Percentiles rank a stretch among this genome's conserved stretches.
These are phyloP conservation scores for Lacerta agilis DNA, from an alignment of 2,797 vertebrate genomes.

Conservation along the genomic window DNA sequence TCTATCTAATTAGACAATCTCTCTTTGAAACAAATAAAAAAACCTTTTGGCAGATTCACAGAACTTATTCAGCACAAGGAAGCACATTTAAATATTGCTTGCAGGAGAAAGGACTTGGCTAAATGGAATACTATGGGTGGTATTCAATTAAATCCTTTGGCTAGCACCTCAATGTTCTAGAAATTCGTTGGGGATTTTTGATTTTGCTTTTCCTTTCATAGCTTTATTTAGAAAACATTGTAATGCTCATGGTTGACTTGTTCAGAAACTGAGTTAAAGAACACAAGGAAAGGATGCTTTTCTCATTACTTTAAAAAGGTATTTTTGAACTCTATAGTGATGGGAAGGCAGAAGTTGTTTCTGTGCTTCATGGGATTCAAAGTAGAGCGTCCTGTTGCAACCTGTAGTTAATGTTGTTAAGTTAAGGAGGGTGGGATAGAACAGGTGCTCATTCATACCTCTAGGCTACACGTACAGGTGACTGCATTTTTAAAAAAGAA, in stretches of 20 bases:
- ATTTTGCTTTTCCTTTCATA: background rate
- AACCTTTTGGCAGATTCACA: background rate
- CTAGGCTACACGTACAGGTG: conserved; percentile 73
- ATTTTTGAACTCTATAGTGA: background rate
- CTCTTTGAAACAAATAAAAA: background rate
- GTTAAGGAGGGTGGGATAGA: conserved; percentile 67
- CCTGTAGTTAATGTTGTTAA: conserved; percentile 62
- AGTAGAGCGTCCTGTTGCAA: conserved; percentile 62
- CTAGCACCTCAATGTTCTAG: background rate
- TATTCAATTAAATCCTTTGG: no score
- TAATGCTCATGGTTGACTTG: background rate
- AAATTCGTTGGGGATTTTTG: background rate
- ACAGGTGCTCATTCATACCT: conserved; percentile 77
- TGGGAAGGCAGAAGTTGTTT: conserved; percentile 47
- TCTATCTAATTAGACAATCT: background rate
- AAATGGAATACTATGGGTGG: background rate
- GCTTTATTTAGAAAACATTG: background rate
- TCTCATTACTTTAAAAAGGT: background rate
- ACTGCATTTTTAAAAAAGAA: conserved; percentile 31
- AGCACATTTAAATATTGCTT: background rate
- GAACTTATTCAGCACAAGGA: background rate
- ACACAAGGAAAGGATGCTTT: background rate
- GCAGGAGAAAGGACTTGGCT: background rate
- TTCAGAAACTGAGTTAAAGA: conserved; percentile 11
- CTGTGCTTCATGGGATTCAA: conserved; percentile 57